Base-by-base conservation (phyloP, 1,140 invertebrate species). In the Pteromalus puparum region DNA sequence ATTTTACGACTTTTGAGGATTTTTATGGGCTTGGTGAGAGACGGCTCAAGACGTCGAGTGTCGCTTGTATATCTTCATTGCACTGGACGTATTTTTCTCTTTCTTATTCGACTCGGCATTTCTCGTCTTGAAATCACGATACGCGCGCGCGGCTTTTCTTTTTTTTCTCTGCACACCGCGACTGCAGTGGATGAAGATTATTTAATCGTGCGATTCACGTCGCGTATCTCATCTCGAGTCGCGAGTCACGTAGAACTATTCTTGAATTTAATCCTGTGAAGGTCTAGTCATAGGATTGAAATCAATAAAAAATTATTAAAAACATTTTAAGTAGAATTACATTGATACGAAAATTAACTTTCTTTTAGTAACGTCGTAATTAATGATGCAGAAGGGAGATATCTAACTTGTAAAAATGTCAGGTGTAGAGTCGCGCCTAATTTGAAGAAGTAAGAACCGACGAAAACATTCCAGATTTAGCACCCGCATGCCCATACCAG, bases 1-100 rank as follows among this genome's bases (percentile, higher is more conserved):
- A 81, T 81, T 70, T 81, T 72, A 81, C 13, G 26, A 72, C 79
- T 81, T 70, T 68, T 34, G 67, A 81, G 24, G 26, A 72, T 72
- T 46, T 13, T 48, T 48, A 48, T 70, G 48, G 48, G 38, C 24
- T 81, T 9, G 42, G 79, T 81, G 67, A 70, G 24, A 48, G 67
- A 81, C 38, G 21, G 38, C n/a, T 72, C 3, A 0, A 42, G 53
- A 61, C 5, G n/a, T n/a, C 30, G 61, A 38, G 65, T 68, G 34
- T 79, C 61, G 65, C 61, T 24, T 3, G 12, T 48, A 48, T 34
- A 72, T 48, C 30, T 81, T 72, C 30, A 70, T 81, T 81, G 38
- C 38, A 12, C 15, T 30, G 38, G 42, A 28, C n/a, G 53, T 79
- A 24, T 42, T 68, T 79, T 28, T 61, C 24, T 76, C 24, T 0